Conservation (phyloP, 2,797 vertebrate genomes). For the Trichosurus vulpecula region DNA sequence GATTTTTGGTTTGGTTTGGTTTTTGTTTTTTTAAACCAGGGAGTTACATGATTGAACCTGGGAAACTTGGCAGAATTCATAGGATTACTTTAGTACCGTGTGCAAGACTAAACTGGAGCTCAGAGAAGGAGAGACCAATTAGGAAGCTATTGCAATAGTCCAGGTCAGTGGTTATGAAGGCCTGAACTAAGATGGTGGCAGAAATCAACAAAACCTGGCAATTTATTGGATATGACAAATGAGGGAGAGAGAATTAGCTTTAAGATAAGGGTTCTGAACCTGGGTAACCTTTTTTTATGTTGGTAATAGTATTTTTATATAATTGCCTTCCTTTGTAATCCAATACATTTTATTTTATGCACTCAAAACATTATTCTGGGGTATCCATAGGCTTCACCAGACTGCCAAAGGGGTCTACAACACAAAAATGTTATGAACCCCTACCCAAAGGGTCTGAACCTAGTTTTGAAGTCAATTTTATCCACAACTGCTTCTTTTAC, state of each 20-base stretch:
- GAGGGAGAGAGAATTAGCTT: not conserved
- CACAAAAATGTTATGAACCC: not conserved
- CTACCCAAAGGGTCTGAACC: not conserved
- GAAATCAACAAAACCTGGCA: not conserved
- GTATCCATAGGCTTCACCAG: not conserved
- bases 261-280: not conserved
- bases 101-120: not conserved
- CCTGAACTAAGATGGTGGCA: not conserved
- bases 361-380: not conserved
- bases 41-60: not conserved
- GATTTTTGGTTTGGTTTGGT: not conserved
- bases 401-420: not conserved
- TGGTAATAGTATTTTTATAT: not conserved
- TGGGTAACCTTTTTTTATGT: not conserved
- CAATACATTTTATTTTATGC: not conserved
- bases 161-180: not conserved
- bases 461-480: not conserved
- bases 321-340: not conserved
- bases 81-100: not conserved
- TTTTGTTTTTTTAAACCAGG: not conserved
- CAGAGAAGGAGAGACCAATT: not conserved
- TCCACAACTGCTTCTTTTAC: not conserved
- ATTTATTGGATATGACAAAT: not conserved
- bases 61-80: no score
- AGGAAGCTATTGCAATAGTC: not conserved